phyloP scores from a whole-genome alignment of 2,113 vertebrate genomes.

The Pluvialis apricaria region DNA sequence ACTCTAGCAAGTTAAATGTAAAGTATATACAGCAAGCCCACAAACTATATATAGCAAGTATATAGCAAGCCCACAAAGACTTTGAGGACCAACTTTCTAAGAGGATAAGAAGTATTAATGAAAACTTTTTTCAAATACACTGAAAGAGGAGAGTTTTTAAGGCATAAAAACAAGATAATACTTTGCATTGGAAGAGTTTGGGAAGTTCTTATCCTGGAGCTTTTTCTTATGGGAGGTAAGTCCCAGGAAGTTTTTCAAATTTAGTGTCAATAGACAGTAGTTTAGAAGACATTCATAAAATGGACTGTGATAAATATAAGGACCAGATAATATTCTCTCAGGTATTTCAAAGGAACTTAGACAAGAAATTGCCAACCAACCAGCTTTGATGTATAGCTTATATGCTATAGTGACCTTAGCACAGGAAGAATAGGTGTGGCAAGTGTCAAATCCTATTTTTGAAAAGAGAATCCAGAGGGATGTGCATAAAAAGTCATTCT shows the following conservation, averaged over 20 bases:
- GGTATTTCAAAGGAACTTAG: not conserved
- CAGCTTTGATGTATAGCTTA: not conserved
- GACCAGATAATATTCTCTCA: not conserved
- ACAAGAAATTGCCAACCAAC: not conserved
- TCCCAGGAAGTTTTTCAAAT: not conserved
- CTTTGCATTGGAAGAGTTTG: not conserved
- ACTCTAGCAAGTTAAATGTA: not conserved
- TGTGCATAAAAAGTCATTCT: not conserved
- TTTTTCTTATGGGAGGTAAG: not conserved
- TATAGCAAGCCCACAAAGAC: not conserved
- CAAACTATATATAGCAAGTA: not conserved
- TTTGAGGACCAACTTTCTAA: not conserved
- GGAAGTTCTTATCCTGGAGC: not conserved
- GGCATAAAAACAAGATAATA: not conserved
- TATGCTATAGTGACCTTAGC: not conserved
- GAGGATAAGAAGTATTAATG: not conserved
- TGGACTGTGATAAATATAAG: not conserved
- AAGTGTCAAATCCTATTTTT: not conserved
- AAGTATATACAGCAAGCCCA: not conserved
- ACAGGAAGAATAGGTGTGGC: not conserved
- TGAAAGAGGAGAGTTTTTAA: not conserved
- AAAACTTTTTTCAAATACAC: not conserved
- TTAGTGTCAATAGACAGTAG: not conserved
- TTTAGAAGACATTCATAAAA: not conserved
- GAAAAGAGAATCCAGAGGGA: not conserved